Percentiles rank a stretch among this genome's conserved stretches.
These are phyloP conservation scores for Parotocinclus haroldoi DNA, from an alignment of 2,797 vertebrate species.

Conservation along the genomic window DNA sequence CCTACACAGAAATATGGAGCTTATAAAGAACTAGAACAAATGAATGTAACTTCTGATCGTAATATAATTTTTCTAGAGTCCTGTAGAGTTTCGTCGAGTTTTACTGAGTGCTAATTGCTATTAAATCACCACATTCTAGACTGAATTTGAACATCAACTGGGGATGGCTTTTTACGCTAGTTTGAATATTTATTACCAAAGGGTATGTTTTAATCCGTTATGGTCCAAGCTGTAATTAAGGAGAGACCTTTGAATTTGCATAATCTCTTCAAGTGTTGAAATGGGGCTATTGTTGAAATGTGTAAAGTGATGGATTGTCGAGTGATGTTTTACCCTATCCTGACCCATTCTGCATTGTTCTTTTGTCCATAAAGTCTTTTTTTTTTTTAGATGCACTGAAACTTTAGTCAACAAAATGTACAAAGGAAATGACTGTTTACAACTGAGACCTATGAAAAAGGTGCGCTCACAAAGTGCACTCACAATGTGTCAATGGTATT, in stretches of 20 bases:
- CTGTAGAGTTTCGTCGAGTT: too few species aligned
- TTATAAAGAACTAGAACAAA: too few species aligned
- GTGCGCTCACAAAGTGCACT: too few species aligned
- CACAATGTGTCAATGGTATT: too few species aligned
- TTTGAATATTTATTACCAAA: conserved; percentile 14
- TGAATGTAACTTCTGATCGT: not conserved
- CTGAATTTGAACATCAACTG: not conserved
- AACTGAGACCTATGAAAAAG: too few species aligned
- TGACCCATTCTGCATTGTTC: not conserved
- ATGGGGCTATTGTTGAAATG: not conserved
- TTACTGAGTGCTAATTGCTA: conserved; percentile 1
- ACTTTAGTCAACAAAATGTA: too few species aligned
- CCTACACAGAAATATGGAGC: too few species aligned
- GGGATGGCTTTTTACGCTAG: not conserved
- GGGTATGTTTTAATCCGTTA: conserved; percentile 8
- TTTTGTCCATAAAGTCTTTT: too few species aligned
- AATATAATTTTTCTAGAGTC: too few species aligned
- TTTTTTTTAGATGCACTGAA: too few species aligned
- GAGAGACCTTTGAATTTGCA: conserved; percentile 26
- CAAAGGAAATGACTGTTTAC: too few species aligned
- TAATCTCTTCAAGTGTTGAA: conserved; percentile 23
- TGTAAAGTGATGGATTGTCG: not conserved
- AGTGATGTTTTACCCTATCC: conserved; percentile 7
- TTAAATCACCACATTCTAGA: not conserved
- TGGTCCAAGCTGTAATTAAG: conserved; percentile 16